Evolutionary conservation across 1,140 invertebrate species (phyloP).

Genomic region (Zaprionus taronus): DNA sequence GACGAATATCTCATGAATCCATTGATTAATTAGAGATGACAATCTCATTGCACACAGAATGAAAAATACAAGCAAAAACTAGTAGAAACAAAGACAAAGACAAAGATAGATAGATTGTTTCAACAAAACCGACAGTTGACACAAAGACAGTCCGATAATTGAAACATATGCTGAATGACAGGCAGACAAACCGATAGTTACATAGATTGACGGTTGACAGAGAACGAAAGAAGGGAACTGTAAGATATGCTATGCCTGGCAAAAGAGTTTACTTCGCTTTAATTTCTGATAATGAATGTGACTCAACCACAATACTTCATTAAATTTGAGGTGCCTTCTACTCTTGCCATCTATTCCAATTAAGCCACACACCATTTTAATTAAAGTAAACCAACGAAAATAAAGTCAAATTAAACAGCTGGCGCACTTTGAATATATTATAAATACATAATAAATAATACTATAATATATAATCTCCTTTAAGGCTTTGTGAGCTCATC

Average conservation of each 20-base stretch:
- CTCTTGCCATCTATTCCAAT: too few relatives aligned
- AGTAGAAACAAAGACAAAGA: not conserved
- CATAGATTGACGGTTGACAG: not conserved
- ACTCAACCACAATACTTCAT: too few relatives aligned
- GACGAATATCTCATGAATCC: not conserved
- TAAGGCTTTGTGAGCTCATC: not conserved
- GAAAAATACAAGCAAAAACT: not conserved
- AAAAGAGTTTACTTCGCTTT: too few relatives aligned
- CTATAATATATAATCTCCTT: not conserved
- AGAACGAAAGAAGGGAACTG: not conserved
- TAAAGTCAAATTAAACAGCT: not conserved
- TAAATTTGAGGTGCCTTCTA: too few relatives aligned
- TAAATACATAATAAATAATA: not conserved
- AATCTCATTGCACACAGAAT: not conserved
- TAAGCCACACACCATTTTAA: not conserved
- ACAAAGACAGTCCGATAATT: not conserved
- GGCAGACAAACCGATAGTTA: not conserved
- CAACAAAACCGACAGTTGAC: not conserved
- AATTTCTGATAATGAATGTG: too few relatives aligned
- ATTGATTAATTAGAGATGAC: not conserved
- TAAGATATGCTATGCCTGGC: not conserved
- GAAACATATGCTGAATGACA: not conserved
- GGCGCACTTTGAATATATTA: not conserved
- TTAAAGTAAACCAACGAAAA: not conserved
- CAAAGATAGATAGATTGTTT: not conserved